Conservation (phyloP, 2,888 invertebrate genomes). For the Trichogramma evanescens region DNA sequence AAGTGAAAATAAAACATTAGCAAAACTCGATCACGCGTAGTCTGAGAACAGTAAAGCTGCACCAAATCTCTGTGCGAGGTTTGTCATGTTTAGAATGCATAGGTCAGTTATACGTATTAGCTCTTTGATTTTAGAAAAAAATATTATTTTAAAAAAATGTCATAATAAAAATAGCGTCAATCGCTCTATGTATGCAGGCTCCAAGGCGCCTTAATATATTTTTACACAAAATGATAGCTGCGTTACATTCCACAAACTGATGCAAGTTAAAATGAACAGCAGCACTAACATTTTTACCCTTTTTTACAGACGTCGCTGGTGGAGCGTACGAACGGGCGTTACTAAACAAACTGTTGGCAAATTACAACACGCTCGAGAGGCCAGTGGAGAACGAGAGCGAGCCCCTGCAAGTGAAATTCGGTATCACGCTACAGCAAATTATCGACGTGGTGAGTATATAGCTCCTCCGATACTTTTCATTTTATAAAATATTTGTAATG, state of each 20-base stretch:
- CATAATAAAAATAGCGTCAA: too few relatives aligned
- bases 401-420: slow-evolving; percentile 83
- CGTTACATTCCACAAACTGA: neutral
- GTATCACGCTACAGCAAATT: slow-evolving; percentile 85
- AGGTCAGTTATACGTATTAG: too few relatives aligned
- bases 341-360: slow-evolving; percentile 72
- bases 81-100: too few relatives aligned
- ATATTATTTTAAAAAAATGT: too few relatives aligned
- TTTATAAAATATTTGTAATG: too few relatives aligned
- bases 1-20: too few relatives aligned
- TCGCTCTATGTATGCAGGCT: too few relatives aligned
- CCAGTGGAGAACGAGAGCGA: slow-evolving; percentile 89
- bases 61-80: too few relatives aligned
- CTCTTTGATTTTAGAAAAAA: too few relatives aligned
- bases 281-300: neutral
- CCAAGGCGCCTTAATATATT: too few relatives aligned
- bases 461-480: neutral
- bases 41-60: too few relatives aligned
- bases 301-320: slow-evolving; percentile 69
- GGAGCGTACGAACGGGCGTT: slow-evolving; percentile 85
- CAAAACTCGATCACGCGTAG: too few relatives aligned
- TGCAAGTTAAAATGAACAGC: neutral
- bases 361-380: slow-evolving; percentile 83
- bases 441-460: slow-evolving; percentile 82
- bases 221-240: neutral